Evolutionary conservation across 2,888 invertebrate genomes (phyloP).

Genomic region (Apamea monoglypha): DNA sequence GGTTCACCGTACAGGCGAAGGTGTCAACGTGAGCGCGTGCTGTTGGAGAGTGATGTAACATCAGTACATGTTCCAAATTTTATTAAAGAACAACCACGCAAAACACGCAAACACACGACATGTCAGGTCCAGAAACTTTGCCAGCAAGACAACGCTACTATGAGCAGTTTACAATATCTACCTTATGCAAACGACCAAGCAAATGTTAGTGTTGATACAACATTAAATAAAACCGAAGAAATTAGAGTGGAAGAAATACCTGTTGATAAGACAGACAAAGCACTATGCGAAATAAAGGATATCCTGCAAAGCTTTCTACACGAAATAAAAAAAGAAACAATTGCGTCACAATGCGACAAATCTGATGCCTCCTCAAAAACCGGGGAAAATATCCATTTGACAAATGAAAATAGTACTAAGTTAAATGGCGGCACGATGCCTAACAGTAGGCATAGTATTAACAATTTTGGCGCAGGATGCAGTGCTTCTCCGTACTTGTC

Average conservation of each 20-base stretch:
- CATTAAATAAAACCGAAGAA: constrained; percentile 77
- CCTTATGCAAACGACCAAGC: constrained; percentile 66
- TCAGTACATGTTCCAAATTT: constrained; percentile 51
- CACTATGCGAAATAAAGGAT: constrained; percentile 86
- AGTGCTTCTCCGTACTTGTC: constrained; percentile 68
- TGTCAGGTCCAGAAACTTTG: constrained; percentile 57
- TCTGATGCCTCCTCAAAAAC: constrained; percentile 69
- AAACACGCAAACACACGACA: constrained; percentile 29
- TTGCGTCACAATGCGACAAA: constrained; percentile 74
- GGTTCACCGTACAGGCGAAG: constrained; percentile 60
- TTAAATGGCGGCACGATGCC: constrained; percentile 64
- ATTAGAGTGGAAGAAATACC: constrained; percentile 63
- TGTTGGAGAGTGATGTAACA: constrained; percentile 65
- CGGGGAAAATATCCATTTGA: constrained; percentile 61
- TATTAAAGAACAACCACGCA: constrained; percentile 42
- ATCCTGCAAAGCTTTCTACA: constrained; percentile 83
- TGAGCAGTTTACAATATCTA: constrained; percentile 71
- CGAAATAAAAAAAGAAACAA: constrained; percentile 83
- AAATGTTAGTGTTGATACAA: constrained; percentile 69
- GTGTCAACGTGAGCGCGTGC: constrained; percentile 55
- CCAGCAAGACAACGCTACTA: constrained; percentile 68
- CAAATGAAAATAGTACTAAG: constrained; percentile 61
- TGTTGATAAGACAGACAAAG: constrained; percentile 82
- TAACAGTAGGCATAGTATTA: constrained; percentile 72
- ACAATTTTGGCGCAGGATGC: constrained; percentile 61